These are phyloP conservation scores for Melanocharis versteri DNA, from an alignment of 2,113 vertebrate genomes.

Conservation along the genomic window DNA sequence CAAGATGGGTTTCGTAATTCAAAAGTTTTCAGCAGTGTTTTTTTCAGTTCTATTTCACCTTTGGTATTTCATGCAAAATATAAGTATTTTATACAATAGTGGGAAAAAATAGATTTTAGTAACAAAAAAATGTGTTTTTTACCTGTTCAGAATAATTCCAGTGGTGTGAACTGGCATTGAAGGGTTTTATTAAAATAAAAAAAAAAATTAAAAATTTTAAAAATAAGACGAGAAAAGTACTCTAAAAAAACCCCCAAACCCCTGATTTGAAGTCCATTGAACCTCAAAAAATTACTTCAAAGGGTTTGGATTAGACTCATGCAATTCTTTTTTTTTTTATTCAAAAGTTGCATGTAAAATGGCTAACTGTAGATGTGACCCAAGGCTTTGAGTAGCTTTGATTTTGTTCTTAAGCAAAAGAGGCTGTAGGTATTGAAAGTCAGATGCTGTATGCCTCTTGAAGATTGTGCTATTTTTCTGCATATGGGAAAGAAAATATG, in stretches of 20 bases:
- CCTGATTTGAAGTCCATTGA: background rate
- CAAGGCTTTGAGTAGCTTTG: background rate
- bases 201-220: too few relatives aligned
- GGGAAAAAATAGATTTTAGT: background rate
- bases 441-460: background rate
- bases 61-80: background rate
- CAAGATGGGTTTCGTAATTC: background rate
- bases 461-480: constrained; percentile 31
- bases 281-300: background rate
- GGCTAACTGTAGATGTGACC: background rate
- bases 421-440: background rate
- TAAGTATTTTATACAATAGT: background rate
- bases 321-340: background rate
- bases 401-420: constrained; percentile 13
- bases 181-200: background rate
- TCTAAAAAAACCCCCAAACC: background rate
- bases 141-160: background rate
- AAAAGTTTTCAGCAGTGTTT: background rate
- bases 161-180: background rate
- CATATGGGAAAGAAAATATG: background rate
- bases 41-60: background rate
- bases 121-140: background rate
- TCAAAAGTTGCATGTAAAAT: background rate
- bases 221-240: background rate
- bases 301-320: background rate